These are phyloP conservation scores for Galbula dea DNA, from an alignment of 2,113 vertebrate genomes.

Conservation along the genomic window DNA sequence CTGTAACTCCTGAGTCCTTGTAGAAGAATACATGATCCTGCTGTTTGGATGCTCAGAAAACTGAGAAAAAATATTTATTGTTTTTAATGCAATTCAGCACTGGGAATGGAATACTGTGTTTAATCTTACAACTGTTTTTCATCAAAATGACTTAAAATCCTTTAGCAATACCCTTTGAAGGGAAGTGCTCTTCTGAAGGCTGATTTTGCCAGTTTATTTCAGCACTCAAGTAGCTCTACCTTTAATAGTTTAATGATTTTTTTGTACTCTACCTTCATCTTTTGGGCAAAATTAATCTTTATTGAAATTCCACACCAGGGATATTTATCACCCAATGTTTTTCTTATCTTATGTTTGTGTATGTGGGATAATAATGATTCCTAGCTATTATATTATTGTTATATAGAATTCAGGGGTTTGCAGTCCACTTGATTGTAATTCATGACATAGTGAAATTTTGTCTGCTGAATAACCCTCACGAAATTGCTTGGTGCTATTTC, in stretches of 20 bases:
- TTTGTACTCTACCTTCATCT: neutral
- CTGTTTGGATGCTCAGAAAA: neutral
- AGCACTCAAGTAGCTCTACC: neutral
- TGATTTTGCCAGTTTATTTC: neutral
- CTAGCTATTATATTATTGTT: neutral
- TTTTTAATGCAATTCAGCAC: neutral
- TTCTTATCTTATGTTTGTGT: neutral
- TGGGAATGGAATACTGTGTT: neutral
- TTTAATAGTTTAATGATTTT: neutral
- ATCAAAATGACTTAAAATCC: constrained; percentile 16
- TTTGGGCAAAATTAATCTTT: neutral
- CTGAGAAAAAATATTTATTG: neutral
- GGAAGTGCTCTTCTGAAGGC: neutral
- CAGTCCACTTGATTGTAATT: neutral
- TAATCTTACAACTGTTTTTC: neutral
- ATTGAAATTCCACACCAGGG: neutral
- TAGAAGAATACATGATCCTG: neutral
- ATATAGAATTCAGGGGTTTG: neutral
- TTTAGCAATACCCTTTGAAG: neutral
- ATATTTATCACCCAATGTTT: neutral
- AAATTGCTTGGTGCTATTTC: neutral
- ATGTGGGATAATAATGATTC: neutral
- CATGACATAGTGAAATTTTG: neutral
- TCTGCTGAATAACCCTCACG: neutral
- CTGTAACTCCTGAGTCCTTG: neutral